Evolutionary conservation across 2,888 invertebrate genomes (phyloP).

Genomic region (Cremastobaeus sp.): DNA sequence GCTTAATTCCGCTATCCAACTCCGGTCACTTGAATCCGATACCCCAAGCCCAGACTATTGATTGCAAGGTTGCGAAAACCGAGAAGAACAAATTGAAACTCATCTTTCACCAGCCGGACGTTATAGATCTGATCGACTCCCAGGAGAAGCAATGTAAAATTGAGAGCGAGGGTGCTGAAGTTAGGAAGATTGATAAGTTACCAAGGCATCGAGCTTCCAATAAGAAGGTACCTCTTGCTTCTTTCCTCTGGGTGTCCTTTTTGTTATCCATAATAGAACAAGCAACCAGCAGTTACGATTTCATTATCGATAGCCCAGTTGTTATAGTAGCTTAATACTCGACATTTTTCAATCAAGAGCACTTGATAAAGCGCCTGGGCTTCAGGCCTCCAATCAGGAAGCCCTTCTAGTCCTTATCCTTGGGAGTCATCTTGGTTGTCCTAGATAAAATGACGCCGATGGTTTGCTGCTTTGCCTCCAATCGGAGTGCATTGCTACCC

Average conservation of each 20-base stretch:
- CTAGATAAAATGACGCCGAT: no score
- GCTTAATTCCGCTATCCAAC: constrained; percentile 68
- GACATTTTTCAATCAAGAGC: no score
- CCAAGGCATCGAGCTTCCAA: constrained; percentile 5
- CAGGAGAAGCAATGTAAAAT: constrained; percentile 66
- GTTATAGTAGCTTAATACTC: no score
- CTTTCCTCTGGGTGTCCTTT: background rate
- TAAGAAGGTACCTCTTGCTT: constrained; percentile 31
- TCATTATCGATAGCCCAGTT: no score
- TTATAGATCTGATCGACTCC: constrained; percentile 50
- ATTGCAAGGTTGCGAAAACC: constrained; percentile 73
- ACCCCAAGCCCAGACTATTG: constrained; percentile 53
- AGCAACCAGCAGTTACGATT: background rate
- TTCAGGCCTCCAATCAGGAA: no score
- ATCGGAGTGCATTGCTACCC: no score
- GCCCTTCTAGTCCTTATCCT: no score
- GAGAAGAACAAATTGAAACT: constrained; percentile 73
- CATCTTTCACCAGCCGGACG: constrained; percentile 66
- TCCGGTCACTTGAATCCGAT: constrained; percentile 56
- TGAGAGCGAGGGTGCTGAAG: constrained; percentile 18
- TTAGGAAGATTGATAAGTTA: constrained; percentile 19
- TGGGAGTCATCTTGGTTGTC: no score
- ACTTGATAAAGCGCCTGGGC: no score
- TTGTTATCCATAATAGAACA: background rate
- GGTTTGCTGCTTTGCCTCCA: no score